Conservation (phyloP, 2,888 invertebrate genomes). For the Sarcophaga carnaria region DNA sequence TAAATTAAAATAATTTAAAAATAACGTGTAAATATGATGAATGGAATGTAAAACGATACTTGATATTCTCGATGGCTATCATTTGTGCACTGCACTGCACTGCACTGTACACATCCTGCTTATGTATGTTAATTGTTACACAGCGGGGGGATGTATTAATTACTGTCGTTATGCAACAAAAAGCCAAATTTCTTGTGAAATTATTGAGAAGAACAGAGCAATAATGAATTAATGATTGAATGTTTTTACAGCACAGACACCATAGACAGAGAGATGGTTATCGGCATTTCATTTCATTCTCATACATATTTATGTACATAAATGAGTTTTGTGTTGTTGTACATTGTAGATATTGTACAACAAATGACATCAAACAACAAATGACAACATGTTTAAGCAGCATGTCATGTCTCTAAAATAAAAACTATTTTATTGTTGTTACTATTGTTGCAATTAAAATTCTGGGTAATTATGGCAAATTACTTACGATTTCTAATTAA, state of each 20-base stretch:
- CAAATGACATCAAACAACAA: too few relatives aligned
- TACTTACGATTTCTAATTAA: neutral
- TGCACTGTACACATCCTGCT: too few relatives aligned
- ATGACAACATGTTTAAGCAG: neutral
- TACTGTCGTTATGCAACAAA: neutral
- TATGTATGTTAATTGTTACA: too few relatives aligned
- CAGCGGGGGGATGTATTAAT: neutral
- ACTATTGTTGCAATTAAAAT: neutral
- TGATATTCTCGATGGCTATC: too few relatives aligned
- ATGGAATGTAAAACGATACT: neutral
- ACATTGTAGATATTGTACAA: neutral
- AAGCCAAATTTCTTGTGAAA: neutral
- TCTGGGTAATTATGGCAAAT: neutral
- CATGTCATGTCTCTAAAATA: neutral
- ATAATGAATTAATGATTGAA: neutral
- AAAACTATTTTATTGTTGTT: neutral
- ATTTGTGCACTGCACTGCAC: too few relatives aligned
- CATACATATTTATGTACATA: neutral
- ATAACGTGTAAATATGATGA: constrained; percentile 44
- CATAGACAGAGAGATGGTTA: neutral
- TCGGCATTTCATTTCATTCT: neutral
- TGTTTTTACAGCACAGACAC: neutral
- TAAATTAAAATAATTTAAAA: neutral
- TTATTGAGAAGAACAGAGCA: neutral
- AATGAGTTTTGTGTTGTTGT: neutral